Percentiles rank a stretch among this genome's conserved stretches.
Conservation (phyloP, 1,140 invertebrate species). For the Drosophila suzukii region DNA sequence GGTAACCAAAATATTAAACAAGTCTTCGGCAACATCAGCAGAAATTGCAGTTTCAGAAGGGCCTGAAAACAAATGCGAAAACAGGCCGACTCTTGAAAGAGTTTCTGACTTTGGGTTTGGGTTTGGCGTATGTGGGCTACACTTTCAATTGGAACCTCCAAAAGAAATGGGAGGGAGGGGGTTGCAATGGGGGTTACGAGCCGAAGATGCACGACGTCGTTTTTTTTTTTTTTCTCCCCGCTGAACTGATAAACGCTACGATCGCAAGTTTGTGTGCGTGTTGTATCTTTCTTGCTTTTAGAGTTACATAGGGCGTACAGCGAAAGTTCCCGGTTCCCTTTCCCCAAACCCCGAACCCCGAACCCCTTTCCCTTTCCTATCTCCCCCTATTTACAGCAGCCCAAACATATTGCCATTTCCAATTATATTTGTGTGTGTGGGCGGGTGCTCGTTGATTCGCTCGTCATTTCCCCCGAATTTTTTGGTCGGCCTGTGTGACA, state of each 20-base stretch:
- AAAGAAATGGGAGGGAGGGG: background rate
- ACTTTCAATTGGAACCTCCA: constrained; percentile 36
- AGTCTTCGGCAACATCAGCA: constrained; percentile 34
- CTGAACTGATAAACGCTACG: constrained; percentile 20
- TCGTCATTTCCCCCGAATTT: constrained; percentile 26
- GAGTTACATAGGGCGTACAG: constrained; percentile 16
- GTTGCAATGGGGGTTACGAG: background rate
- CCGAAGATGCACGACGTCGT: constrained; percentile 9
- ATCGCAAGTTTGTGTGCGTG: background rate
- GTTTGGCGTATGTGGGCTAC: constrained; percentile 40
- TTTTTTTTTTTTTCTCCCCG: background rate
- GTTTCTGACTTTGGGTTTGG: constrained; percentile 27
- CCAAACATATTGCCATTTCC: constrained; percentile 26
- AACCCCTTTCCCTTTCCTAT: no score
- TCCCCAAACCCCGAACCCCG: background rate
- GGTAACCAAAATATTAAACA: constrained; percentile 47
- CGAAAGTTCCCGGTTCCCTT: constrained; percentile 17
- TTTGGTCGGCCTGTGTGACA: constrained; percentile 12
- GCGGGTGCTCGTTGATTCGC: constrained; percentile 20
- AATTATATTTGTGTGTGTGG: constrained; percentile 18
- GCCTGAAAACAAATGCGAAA: constrained; percentile 43
- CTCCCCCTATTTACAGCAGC: constrained; percentile 18
- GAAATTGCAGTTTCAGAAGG: constrained; percentile 13
- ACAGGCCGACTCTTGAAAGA: constrained; percentile 27
- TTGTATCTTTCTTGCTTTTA: constrained; percentile 12